Base-by-base conservation (phyloP, 2,888 invertebrate species). In the Ryuthela nishihirai region DNA sequence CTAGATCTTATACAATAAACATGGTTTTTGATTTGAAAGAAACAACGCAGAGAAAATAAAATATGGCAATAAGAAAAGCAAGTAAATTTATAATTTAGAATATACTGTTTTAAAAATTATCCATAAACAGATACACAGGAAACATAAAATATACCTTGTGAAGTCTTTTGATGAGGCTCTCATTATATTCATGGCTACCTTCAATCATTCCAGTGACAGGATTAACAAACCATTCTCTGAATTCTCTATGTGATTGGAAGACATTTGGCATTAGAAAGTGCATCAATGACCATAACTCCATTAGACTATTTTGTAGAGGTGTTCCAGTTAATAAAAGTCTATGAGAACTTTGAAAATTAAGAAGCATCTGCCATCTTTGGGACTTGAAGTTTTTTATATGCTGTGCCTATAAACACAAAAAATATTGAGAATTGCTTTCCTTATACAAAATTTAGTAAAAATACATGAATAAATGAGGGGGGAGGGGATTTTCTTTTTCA, bases 301-400 rank as follows among this genome's bases (percentile, higher is more conserved):
- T 90, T 69, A 97, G 77, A 74, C 90, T 91, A 76, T 97, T 97
- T 78, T 97, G 95, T 64, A 97, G 80, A 56, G 95, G 95, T 58
- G 95, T 97, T 68, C 93, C 95, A 54, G 95, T 97, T 69, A 97
- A 78, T 62, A 97, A 78, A 63, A 97, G 79, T 52, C 97, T 85
- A 71, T 92, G 83, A 73, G 92, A 87, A 0, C 92, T 90, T 72
- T 92, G 88, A 75, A 97, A 93, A 75, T 94, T 97, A 53, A 99
- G 79, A 66, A 99, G 77, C 71, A 94, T 81, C 77, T 98, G 98
- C 99, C 99, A 99, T 63, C 99, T 81, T 74, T 98, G 98, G 18
- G 95, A 95, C 75, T 98, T 98, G 75, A 98, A 99, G 78, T 99
- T 99, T 77, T 99, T 99, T 62, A 99, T 99, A 74, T 99, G 98